Conservation (phyloP, 1,140 invertebrate species). For the Conus ventricosus region DNA sequence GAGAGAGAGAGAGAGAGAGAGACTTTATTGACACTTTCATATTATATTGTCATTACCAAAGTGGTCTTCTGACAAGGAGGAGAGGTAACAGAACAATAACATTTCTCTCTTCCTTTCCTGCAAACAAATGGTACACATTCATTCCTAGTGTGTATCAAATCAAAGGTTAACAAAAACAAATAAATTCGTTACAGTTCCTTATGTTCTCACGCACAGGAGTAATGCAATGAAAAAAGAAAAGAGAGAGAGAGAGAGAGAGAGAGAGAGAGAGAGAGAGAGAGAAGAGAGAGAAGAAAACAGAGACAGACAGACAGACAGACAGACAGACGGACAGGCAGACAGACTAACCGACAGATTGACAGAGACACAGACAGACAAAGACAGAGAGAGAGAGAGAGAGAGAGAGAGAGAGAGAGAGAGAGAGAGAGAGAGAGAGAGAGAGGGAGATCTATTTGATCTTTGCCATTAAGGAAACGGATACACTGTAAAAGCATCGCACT, state of each 20-base stretch:
- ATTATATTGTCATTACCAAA: no score
- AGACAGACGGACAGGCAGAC: not conserved
- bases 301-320: not conserved
- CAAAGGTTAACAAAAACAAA: no score
- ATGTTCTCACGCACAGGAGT: no score
- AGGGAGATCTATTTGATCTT: not conserved
- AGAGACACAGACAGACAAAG: not conserved
- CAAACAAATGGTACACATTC: no score
- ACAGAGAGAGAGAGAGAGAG: conserved; percentile 8
- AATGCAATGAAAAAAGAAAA: not conserved
- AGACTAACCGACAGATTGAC: not conserved
- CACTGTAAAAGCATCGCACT: not conserved
- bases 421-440: conserved; percentile 12
- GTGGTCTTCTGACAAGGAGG: no score
- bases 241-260: conserved; percentile 15
- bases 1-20: no score
- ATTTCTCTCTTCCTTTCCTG: no score
- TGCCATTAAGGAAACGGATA: not conserved
- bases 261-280: conserved; percentile 3
- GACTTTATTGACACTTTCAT: no score
- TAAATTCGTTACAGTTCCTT: no score
- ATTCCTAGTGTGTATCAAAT: no score
- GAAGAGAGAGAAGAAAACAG: not conserved
- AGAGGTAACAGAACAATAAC: no score
- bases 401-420: conserved; percentile 7